These are phyloP conservation scores for Agrotis exclamationis DNA, from an alignment of 2,888 invertebrate species.

Conservation along the genomic window DNA sequence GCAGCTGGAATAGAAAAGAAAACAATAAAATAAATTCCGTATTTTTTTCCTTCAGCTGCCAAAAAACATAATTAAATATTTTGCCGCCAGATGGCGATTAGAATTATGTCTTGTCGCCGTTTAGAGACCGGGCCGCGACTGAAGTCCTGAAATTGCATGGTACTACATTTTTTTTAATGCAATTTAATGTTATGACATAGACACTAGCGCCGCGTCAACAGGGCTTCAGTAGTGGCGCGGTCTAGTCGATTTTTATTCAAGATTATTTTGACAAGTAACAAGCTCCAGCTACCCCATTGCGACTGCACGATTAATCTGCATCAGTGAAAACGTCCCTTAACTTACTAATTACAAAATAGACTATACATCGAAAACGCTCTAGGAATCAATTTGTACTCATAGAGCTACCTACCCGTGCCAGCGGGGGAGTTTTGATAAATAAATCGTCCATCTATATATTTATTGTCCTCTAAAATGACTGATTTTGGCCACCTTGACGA, in stretches of 20 bases:
- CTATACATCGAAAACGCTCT: constrained; percentile 27
- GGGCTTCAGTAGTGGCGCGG: too few species aligned
- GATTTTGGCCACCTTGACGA: neutral
- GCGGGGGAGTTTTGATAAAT: constrained; percentile 56
- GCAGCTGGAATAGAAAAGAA: neutral
- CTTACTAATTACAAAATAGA: constrained; percentile 22
- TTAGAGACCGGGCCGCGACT: neutral
- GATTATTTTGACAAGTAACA: too few species aligned
- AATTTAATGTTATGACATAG: too few species aligned
- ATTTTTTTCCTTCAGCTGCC: too few species aligned
- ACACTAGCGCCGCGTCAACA: too few species aligned
- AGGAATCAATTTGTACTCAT: constrained; percentile 40
- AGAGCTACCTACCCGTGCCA: constrained; percentile 51
- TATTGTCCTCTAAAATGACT: constrained; percentile 15
- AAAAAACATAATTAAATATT: neutral
- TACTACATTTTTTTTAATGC: too few species aligned
- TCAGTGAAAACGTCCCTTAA: constrained; percentile 16
- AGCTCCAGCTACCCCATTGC: neutral
- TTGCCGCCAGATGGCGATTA: neutral
- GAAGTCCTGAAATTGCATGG: too few species aligned
- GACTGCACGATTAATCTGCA: neutral
- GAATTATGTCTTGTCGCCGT: neutral
- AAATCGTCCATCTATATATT: constrained; percentile 8
- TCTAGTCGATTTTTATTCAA: too few species aligned
- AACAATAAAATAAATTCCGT: neutral